Percentiles rank a stretch among this genome's conserved stretches.
Conservation (phyloP, 2,113 vertebrate species). For the Platysteira castanea region DNA sequence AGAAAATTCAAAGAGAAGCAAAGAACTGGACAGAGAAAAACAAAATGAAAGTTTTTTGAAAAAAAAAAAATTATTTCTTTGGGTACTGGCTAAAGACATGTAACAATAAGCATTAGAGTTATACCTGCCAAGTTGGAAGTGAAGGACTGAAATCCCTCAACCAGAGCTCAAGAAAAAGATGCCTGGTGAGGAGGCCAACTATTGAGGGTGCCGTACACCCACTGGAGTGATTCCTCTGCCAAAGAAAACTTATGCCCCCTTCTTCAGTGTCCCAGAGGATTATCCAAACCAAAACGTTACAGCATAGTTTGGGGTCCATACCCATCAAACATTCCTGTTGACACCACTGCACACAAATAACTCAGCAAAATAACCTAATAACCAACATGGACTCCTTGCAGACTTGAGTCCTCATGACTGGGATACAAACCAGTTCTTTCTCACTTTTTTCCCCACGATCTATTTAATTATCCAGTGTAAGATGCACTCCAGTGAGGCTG, state of each 20-base stretch:
- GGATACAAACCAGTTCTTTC: neutral
- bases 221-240: neutral
- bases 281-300: neutral
- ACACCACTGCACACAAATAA: neutral
- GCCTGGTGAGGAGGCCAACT: neutral
- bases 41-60: neutral
- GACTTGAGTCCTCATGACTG: accelerated
- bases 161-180: neutral
- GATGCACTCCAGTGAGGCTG: neutral
- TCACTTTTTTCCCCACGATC: neutral
- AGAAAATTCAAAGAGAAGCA: neutral
- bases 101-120: neutral
- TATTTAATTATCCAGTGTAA: neutral
- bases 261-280: neutral
- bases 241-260: neutral
- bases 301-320: neutral
- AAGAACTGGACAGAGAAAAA: neutral
- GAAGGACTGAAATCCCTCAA: neutral
- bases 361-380: neutral
- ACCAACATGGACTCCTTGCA: neutral
- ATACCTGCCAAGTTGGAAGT: neutral
- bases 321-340: neutral
- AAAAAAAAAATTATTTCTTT: neutral
- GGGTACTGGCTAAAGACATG: neutral
- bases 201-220: neutral